phyloP scores from a whole-genome alignment of 2,797 vertebrate species.

The Mastacembelus armatus region DNA sequence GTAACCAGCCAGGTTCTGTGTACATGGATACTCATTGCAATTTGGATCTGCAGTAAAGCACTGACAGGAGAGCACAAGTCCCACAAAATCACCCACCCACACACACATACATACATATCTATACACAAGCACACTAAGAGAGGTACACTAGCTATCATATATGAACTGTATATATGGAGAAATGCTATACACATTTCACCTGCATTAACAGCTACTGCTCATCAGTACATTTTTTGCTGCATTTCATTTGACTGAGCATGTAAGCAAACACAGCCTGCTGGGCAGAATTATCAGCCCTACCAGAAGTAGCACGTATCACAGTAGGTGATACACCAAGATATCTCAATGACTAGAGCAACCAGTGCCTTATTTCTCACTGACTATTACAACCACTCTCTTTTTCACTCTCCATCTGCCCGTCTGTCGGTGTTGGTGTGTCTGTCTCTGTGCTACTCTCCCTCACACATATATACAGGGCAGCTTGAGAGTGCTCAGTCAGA shows the following conservation, averaged over 20 bases:
- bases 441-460: neutral
- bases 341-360: conserved; percentile 41
- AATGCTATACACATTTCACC: conserved; percentile 46
- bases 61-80: conserved; percentile 55
- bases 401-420: conserved; percentile 23
- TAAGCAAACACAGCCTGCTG: conserved; percentile 64
- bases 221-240: conserved; percentile 43
- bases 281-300: conserved; percentile 55
- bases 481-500: conserved; percentile 56
- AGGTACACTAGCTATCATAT: conserved; percentile 11
- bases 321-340: conserved; percentile 62
- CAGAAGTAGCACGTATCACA: conserved; percentile 76
- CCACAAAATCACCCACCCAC: conserved; percentile 47
- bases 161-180: conserved; percentile 25
- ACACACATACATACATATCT: conserved; percentile 19
- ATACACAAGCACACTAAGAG: too few species aligned
- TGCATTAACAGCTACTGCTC: conserved; percentile 44
- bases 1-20: conserved; percentile 78
- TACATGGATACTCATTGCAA: conserved; percentile 73
- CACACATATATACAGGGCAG: conserved; percentile 14
- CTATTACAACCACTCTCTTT: conserved; percentile 23
- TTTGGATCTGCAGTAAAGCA: conserved; percentile 77
- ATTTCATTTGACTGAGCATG: conserved; percentile 48
- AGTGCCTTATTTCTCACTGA: conserved; percentile 31
- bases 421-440: neutral